Evolutionary conservation across 1,140 invertebrate species (phyloP), one percentile per base, ranked within the genome.

Genomic region (Cotesia chilonis): DNA sequence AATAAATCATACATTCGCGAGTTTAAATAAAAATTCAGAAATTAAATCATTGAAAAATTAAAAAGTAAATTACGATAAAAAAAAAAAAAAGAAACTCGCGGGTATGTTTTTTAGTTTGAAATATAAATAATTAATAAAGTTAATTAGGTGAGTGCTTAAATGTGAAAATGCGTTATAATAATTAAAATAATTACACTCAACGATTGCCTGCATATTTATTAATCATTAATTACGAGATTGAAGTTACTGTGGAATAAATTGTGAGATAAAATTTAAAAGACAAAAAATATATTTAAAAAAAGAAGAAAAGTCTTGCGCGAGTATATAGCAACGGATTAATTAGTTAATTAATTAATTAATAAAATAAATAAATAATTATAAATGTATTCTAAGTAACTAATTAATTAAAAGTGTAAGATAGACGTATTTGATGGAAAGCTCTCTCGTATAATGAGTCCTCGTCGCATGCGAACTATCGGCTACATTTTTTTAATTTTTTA

Each of bases 141-240:
- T 55, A 55, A 70, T 37, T 70, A 28, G 54, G 59, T 14, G 54
- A 70, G 60, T 60, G 61, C 61, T 64, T 64, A 10, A 37, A 36
- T 41, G 61, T 37, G 14, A 64, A 64, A 37, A 36, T n/a, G 61
- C 12, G 9, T 20, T 6, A 70, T 60, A n/a, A 38, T 35, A 37
- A 60, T 60, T 36, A 4, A 37, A 70, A 41, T 64, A 55, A 70
- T 70, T 59, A 59, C 36, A 47, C 54, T 59, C 57, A 70, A 70
- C 37, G 57, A 70, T 70, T 60, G 68, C 68, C 68, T 60, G 68
- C 67, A 68, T 55, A 70, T 60, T 28, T 20, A 69, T 68, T 14
- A 68, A 68, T 70, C 37, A 59, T 60, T 59, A 68, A 68, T 51
- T 47, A 66, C 64, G 64, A 66, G 47, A 66, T 52, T 51, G 47